Evolutionary conservation across 1,140 invertebrate genomes (phyloP).

Genomic region (Drosophila jambulina): DNA sequence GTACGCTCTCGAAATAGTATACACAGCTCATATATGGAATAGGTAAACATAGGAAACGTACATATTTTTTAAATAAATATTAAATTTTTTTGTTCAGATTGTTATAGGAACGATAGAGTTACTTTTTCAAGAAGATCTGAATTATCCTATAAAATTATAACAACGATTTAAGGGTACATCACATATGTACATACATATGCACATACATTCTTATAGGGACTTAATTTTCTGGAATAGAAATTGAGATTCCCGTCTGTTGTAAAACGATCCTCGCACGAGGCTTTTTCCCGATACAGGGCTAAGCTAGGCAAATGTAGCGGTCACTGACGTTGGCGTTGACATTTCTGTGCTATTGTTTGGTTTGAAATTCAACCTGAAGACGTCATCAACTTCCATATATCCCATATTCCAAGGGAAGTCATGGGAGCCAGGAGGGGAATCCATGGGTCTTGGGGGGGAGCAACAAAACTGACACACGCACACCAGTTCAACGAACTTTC

Average conservation of each 20-base stretch:
- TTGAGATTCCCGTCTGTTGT: neutral
- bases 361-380: conserved; percentile 54
- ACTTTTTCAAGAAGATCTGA: too few species aligned
- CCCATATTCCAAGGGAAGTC: conserved; percentile 9
- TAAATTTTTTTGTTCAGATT: too few species aligned
- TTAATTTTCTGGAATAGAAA: neutral
- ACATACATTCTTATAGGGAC: too few species aligned
- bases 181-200: neutral
- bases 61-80: too few species aligned
- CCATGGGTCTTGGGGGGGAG: conserved; percentile 16
- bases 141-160: too few species aligned
- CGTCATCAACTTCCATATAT: conserved; percentile 35
- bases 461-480: conserved; percentile 42
- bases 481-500: conserved; percentile 71
- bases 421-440: neutral
- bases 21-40: neutral
- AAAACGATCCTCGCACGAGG: conserved; percentile 1
- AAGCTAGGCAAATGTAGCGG: neutral
- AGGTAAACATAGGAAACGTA: too few species aligned
- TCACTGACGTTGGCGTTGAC: conserved; percentile 36
- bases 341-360: conserved; percentile 32
- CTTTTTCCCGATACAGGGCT: neutral
- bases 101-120: too few species aligned
- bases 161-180: neutral
- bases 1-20: neutral